These are phyloP conservation scores for Caiman crocodilus DNA, from an alignment of 2,797 vertebrate species.

Conservation along the genomic window DNA sequence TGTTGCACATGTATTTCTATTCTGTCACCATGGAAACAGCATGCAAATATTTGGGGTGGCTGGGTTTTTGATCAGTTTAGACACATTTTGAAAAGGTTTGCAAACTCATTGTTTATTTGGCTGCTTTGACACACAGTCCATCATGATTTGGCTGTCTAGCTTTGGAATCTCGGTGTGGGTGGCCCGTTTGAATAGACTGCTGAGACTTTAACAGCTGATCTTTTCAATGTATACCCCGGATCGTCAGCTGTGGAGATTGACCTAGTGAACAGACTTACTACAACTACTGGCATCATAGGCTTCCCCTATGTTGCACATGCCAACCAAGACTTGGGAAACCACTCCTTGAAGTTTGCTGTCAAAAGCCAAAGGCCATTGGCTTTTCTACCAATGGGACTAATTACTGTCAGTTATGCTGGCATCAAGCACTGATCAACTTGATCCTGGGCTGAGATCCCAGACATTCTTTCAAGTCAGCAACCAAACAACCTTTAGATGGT, in stretches of 20 bases:
- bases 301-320: background rate
- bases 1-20: constrained; percentile 49
- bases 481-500: background rate
- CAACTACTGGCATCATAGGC: background rate
- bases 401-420: rapidly evolving
- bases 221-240: background rate
- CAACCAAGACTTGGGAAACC: background rate
- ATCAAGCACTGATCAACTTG: background rate
- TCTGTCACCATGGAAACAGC: constrained; percentile 35
- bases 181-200: background rate
- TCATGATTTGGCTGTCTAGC: background rate
- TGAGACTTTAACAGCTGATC: rapidly evolving
- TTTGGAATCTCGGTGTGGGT: background rate
- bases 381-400: background rate
- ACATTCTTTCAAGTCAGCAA: background rate
- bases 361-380: rapidly evolving
- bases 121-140: background rate
- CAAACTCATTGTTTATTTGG: constrained; percentile 12
- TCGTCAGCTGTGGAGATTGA: background rate
- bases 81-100: constrained; percentile 16
- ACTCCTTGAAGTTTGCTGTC: rapidly evolving
- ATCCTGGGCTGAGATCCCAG: background rate
- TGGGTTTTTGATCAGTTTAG: constrained; percentile 31
- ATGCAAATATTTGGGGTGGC: constrained; percentile 49
- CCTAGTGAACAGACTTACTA: rapidly evolving